phyloP scores from a whole-genome alignment of 2,888 invertebrate species.

The Trissonchulus latispiculum region DNA sequence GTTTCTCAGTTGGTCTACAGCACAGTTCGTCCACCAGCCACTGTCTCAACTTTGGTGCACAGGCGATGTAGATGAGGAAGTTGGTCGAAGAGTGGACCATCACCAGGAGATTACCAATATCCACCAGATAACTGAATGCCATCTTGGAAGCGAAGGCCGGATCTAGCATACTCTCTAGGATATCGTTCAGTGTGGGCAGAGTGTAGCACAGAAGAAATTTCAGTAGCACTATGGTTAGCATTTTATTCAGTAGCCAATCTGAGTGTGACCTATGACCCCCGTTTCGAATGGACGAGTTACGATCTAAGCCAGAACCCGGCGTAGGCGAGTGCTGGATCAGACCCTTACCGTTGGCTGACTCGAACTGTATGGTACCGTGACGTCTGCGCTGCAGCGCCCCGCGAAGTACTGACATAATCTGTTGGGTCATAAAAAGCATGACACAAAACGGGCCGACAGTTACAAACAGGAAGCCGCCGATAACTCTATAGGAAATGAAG shows the following conservation, averaged over 20 bases:
- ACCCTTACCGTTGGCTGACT: not conserved
- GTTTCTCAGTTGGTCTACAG: no score
- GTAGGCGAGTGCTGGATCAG: not conserved
- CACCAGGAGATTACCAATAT: slow-evolving; percentile 11
- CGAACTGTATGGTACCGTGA: not conserved
- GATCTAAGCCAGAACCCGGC: not conserved
- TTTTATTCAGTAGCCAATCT: slow-evolving; percentile 2
- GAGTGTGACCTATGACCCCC: not conserved
- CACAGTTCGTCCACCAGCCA: no score
- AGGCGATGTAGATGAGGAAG: slow-evolving; percentile 7
- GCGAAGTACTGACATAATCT: not conserved
- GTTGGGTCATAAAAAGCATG: slow-evolving; percentile 5
- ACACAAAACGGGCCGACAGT: slow-evolving; percentile 11
- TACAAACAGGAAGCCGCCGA: slow-evolving; percentile 12
- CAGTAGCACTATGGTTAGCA: not conserved
- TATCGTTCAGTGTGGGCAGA: slow-evolving; percentile 4
- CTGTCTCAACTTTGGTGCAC: not conserved
- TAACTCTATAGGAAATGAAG: slow-evolving; percentile 14
- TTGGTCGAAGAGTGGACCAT: slow-evolving; percentile 15
- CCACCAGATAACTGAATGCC: slow-evolving; percentile 11
- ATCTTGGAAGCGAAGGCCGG: not conserved
- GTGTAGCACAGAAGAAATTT: slow-evolving; percentile 14
- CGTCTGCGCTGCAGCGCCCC: not conserved
- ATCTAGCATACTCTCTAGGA: slow-evolving; percentile 4
- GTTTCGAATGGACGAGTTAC: not conserved